These are phyloP conservation scores for Chaenocephalus aceratus DNA, from an alignment of 2,113 vertebrate genomes.

Conservation along the genomic window DNA sequence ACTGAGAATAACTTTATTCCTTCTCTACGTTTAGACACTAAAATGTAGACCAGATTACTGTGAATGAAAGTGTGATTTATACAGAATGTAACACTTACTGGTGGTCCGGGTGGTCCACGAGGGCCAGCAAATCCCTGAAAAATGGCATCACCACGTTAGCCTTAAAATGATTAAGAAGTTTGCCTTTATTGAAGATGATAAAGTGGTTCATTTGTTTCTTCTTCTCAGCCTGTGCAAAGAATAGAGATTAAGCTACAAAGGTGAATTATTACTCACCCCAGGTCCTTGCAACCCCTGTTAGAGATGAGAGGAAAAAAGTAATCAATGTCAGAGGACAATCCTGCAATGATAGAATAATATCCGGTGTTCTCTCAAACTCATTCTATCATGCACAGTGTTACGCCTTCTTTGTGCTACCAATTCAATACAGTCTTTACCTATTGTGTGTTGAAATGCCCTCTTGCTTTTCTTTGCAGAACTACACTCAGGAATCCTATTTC, in stretches of 20 bases:
- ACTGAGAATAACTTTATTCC: too few relatives aligned
- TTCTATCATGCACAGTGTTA: slow-evolving; percentile 13
- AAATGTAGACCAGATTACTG: neutral
- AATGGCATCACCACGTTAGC: slow-evolving; percentile 10
- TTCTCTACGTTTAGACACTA: neutral
- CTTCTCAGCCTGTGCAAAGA: neutral
- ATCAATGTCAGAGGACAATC: slow-evolving; percentile 47
- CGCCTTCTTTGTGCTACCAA: slow-evolving; percentile 3
- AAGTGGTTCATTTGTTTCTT: slow-evolving; percentile 6
- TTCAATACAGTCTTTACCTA: slow-evolving; percentile 28
- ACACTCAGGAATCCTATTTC: slow-evolving; percentile 31
- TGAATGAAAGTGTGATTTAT: neutral
- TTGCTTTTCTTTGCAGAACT: slow-evolving; percentile 21
- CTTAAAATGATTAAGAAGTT: slow-evolving; percentile 18
- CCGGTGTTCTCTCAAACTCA: too few relatives aligned
- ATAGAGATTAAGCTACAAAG: slow-evolving; percentile 17
- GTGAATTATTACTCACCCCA: slow-evolving; percentile 85
- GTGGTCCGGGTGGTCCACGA: slow-evolving; percentile 91
- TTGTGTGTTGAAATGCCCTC: slow-evolving; percentile 12
- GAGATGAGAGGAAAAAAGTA: slow-evolving; percentile 52
- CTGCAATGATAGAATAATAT: slow-evolving; percentile 11
- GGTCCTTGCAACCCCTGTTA: slow-evolving; percentile 92
- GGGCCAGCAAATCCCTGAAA: slow-evolving; percentile 91
- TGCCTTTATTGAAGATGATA: slow-evolving; percentile 37
- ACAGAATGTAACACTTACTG: slow-evolving; percentile 84